A percentile compares a stretch with the other conserved stretches of the same genome.
Conservation (phyloP, 2,888 invertebrate genomes). For the Drosophila kuntzei region DNA sequence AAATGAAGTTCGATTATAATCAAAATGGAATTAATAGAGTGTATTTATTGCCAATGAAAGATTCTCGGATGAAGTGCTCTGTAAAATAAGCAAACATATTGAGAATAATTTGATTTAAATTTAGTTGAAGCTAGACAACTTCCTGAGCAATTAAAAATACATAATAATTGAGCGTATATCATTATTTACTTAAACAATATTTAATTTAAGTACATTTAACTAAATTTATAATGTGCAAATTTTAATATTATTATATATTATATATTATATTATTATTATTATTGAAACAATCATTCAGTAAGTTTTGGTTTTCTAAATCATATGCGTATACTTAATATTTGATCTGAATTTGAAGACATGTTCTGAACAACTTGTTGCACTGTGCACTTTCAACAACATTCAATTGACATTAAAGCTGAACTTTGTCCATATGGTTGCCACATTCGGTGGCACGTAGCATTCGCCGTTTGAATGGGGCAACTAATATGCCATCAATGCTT, state of each 20-base stretch:
- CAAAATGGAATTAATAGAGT: conserved; percentile 6
- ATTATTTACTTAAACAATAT: neutral
- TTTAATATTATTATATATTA: too few relatives aligned
- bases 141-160: neutral
- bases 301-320: too few relatives aligned
- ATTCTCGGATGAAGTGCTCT: neutral
- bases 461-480: conserved; percentile 42
- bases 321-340: neutral
- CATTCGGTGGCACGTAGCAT: conserved; percentile 21
- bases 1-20: conserved; percentile 11
- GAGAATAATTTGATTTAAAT: neutral
- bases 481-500: conserved; percentile 57
- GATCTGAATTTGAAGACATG: neutral
- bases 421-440: conserved; percentile 14
- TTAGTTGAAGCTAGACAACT: neutral
- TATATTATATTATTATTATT: too few relatives aligned
- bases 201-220: neutral
- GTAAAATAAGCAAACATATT: neutral
- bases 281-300: too few relatives aligned
- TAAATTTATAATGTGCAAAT: too few relatives aligned
- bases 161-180: neutral
- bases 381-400: conserved; percentile 5
- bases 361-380: conserved; percentile 16
- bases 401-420: conserved; percentile 21
- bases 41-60: neutral